Percentiles rank a stretch among this genome's conserved stretches.
Evolutionary conservation across 2,888 invertebrate species (phyloP).

Genomic region (Scaptomyza caliginosa): DNA sequence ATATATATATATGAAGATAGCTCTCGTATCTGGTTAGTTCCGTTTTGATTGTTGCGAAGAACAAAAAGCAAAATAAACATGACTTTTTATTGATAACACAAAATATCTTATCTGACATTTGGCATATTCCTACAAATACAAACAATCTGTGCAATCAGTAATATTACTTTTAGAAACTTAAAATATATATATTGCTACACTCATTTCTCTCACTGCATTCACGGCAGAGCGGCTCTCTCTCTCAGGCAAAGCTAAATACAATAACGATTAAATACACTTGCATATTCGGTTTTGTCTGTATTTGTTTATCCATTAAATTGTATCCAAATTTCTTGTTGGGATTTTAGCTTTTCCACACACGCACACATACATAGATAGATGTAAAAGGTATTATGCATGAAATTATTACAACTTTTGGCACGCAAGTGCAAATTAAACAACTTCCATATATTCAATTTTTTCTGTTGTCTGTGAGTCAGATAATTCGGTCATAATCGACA

Average conservation of each 20-base stretch:
- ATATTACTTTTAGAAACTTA: not conserved
- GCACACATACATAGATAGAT: conserved; percentile 1
- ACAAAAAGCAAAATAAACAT: not conserved
- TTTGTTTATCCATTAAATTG: conserved; percentile 12
- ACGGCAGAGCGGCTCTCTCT: conserved; percentile 62
- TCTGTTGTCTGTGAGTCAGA: conserved; percentile 41
- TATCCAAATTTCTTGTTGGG: conserved; percentile 20
- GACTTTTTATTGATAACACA: conserved; percentile 5
- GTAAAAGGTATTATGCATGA: conserved; percentile 37
- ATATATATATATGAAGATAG: not conserved
- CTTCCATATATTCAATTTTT: conserved; percentile 39
- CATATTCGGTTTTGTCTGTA: conserved; percentile 2
- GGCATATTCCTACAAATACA: not conserved
- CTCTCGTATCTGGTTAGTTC: not conserved
- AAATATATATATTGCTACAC: not conserved
- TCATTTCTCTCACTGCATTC: conserved; percentile 52
- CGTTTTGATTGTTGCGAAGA: not conserved
- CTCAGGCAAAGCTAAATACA: conserved; percentile 36
- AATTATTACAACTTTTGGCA: conserved; percentile 34
- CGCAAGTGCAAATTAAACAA: conserved; percentile 54
- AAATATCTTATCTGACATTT: conserved; percentile 28
- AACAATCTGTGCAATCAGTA: not conserved
- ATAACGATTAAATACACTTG: conserved; percentile 33
- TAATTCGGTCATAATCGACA: conserved; percentile 26
- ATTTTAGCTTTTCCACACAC: conserved; percentile 19